Base-by-base conservation (phyloP, 2,888 invertebrate genomes). In the Caenorhabditis becei region DNA sequence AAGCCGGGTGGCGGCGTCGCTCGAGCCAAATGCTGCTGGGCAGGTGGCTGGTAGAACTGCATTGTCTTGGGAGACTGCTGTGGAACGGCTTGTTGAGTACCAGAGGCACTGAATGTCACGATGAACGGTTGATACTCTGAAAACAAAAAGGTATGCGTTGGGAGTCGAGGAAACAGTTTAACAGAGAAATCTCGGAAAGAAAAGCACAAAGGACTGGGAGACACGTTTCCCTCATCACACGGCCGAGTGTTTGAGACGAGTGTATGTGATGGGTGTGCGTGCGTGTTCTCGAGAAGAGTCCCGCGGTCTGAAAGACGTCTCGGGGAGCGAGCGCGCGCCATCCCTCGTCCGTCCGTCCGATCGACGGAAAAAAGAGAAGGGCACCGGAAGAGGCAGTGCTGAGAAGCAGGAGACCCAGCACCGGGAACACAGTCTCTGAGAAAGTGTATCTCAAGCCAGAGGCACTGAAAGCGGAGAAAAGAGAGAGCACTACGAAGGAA, bases 1-100 rank as follows among this genome's bases (percentile, higher is more conserved):
- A 75, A 80, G 5, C 67, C 62, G 16, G 74, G 74, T 16, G 80
- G 80, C 10, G 80, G 79, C 2, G 79, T 80, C 3, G 41, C 74
- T 32, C 80, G 63, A 26, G 62, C 62, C 20, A 67, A 71, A 63
- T 80, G 80, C 41, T 80, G 80, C 41, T 62, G 66, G 1, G 80
- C 49, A 8, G 80, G 74, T n/a, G 67, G 66, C 41, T 79, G 80
- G 58, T 80, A 80, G 20, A 80, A 80, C 65, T 80, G 80, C 80
- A 80, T 80, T 35, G 66, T 74, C 56, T 67, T 67, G 5, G 62
- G 23, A 41, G 44, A 53, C 18, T 32, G 53, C 4, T 70, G 58
- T 16, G 20, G 37, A 28, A 41, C 49, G 16, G 35, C 28, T 20
- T 58, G 41, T 18, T 61, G 59, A 41, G 44, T 61, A 14, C 67